Base-by-base conservation (phyloP, 2,113 vertebrate species). In the Corythornis cristatus region DNA sequence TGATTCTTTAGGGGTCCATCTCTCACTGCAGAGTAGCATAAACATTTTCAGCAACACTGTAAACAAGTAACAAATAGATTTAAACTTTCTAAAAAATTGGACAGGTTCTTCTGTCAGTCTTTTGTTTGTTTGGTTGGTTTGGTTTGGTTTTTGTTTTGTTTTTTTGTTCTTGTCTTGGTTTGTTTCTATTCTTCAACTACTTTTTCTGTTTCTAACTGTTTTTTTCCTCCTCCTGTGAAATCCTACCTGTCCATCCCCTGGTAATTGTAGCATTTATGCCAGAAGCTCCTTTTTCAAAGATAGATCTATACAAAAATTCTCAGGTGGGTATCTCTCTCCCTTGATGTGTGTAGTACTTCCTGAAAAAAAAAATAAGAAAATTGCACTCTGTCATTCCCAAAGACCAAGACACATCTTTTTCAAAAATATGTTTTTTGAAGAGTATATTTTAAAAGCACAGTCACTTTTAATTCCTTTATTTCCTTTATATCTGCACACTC, bases 301-400 rank as follows among this genome's bases (percentile, higher is more conserved):
- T 76, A 19, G 71, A 83, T 61, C 92, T 90, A 35, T 75, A 86
- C 58, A 90, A 91, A 93, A 92, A 91, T 62, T 89, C 86, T 93
- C 86, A 17, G 46, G 54, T 92, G 83, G 15, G 8, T 28, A 90
- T 43, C 67, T 40, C 80, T 92, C 37, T 82, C 74, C 71, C 89
- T 89, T 95, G 81, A 87, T 85, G 67, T 93, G 33, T 43, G 50
- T 29, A 93, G 77, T 66, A 65, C 66, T 93, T 83, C 58, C 86
- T 80, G 81, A 74, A 93, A 71, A 92, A 71, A 92, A 45, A 50
- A 92, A 70, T 74, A 85, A 85, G 83, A 90, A 94, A 93, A 94
- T 42, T 6, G 0, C 35, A 60, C 60, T 86, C 81, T 89, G 81
- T 89, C 96, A 90, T 90, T 90, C 61, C 50, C 6, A 7, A 76